phyloP scores from a whole-genome alignment of 1,140 invertebrate species.

The Charaxes varanes region DNA sequence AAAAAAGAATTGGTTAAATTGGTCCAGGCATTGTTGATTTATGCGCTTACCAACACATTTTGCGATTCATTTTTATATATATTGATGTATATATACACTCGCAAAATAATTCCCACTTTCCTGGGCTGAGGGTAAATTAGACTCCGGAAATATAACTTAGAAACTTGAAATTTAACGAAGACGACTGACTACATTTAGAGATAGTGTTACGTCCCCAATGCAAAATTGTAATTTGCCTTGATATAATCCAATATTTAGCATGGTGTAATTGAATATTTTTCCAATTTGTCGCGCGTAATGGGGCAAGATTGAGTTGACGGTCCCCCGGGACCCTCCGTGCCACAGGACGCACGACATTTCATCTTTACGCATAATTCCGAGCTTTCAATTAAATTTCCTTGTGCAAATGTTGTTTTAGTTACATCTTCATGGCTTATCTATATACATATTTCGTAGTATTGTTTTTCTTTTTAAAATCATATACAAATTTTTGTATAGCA shows the following conservation, averaged over 20 bases:
- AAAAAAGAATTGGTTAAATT: too few species aligned
- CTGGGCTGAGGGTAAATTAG: not conserved
- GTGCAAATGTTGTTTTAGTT: slow-evolving; percentile 22
- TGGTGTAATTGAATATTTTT: slow-evolving; percentile 74
- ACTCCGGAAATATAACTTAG: too few species aligned
- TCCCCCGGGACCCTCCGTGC: slow-evolving; percentile 37
- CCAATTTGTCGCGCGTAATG: slow-evolving; percentile 73
- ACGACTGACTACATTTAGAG: slow-evolving; percentile 7
- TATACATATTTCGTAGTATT: too few species aligned
- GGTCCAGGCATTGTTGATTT: too few species aligned
- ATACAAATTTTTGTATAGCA: too few species aligned
- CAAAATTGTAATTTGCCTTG: slow-evolving; percentile 69
- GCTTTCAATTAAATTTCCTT: slow-evolving; percentile 39
- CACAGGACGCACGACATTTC: slow-evolving; percentile 26
- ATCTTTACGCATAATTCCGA: slow-evolving; percentile 45
- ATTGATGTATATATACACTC: slow-evolving; percentile 4
- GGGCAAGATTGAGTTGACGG: slow-evolving; percentile 72
- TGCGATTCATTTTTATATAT: too few species aligned
- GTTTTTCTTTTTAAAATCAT: too few species aligned
- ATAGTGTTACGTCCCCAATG: slow-evolving; percentile 45
- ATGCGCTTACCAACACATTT: too few species aligned
- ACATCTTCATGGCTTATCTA: slow-evolving; percentile 7
- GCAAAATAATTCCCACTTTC: not conserved
- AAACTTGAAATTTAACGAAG: slow-evolving; percentile 1
- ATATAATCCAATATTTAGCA: slow-evolving; percentile 73